Evolutionary conservation across 2,888 invertebrate species (phyloP).

Genomic region (Mythimna loreyi): DNA sequence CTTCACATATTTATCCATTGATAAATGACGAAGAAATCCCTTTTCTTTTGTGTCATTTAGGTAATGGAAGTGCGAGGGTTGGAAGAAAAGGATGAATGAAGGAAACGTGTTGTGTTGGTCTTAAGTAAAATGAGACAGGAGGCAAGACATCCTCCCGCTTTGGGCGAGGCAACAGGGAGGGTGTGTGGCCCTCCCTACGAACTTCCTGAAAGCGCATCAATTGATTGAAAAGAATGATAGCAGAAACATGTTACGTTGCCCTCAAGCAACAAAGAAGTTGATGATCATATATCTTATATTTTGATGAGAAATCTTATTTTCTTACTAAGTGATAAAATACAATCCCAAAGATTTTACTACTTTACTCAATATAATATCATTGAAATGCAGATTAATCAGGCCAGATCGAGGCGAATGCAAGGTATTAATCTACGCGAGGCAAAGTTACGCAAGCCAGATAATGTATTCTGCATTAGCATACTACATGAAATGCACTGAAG

Average conservation of each 20-base stretch:
- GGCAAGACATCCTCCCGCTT: no score
- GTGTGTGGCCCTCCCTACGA: no score
- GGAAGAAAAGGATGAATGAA: not conserved
- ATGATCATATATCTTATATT: no score
- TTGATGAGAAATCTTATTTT: no score
- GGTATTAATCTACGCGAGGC: constrained; percentile 34
- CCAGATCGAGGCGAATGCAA: constrained; percentile 20
- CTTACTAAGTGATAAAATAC: not conserved
- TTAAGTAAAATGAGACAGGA: no score
- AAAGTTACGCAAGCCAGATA: constrained; percentile 52
- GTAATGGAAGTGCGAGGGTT: not conserved
- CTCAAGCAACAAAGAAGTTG: no score
- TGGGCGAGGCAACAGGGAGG: no score
- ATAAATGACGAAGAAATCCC: not conserved
- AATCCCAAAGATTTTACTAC: constrained; percentile 9
- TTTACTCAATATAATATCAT: constrained; percentile 26
- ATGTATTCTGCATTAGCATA: constrained; percentile 63
- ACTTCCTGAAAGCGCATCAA: no score
- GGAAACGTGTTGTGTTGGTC: not conserved
- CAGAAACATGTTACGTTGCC: no score
- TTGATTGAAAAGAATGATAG: no score
- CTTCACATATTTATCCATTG: constrained; percentile 13
- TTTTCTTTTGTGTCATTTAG: no score
- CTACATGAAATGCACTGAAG: constrained; percentile 53
- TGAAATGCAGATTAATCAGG: constrained; percentile 49